A percentile compares a stretch with the other conserved stretches of the same genome.
Conservation (phyloP, 2,797 vertebrate genomes). For the Megalops cyprinoides region DNA sequence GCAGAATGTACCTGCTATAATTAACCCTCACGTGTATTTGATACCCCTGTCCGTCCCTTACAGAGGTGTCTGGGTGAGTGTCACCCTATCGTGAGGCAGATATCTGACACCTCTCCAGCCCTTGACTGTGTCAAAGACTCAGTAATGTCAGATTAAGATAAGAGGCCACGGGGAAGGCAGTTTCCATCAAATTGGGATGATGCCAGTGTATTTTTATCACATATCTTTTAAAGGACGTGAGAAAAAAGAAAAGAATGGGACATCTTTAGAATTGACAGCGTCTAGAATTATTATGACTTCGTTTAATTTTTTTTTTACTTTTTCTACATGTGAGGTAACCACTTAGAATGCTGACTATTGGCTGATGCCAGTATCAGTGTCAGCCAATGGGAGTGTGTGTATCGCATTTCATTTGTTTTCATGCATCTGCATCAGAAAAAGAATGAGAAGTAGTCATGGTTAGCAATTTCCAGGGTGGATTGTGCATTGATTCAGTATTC, state of each 20-base stretch:
- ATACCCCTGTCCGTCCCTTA: slow-evolving; percentile 32
- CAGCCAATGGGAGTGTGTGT: neutral
- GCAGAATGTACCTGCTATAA: slow-evolving; percentile 56
- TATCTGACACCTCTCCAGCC: slow-evolving; percentile 8
- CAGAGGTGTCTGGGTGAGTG: slow-evolving; percentile 39
- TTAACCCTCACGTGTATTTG: slow-evolving; percentile 39
- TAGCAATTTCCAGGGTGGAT: neutral
- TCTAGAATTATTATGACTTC: neutral
- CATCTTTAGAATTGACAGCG: neutral
- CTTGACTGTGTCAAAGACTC: slow-evolving; percentile 33
- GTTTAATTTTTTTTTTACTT: neutral
- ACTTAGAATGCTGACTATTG: neutral
- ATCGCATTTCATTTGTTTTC: neutral
- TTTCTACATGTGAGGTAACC: neutral
- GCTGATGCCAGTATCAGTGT: neutral
- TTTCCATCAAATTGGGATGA: neutral
- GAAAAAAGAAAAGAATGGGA: neutral
- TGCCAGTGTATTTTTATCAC: neutral
- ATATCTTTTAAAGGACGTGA: neutral
- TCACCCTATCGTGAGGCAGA: slow-evolving; percentile 32
- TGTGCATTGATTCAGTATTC: neutral
- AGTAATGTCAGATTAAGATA: slow-evolving; percentile 36
- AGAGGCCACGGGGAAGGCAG: neutral
- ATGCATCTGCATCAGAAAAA: neutral
- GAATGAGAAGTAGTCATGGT: neutral